These are phyloP conservation scores for Micoletzkya japonica DNA, from an alignment of 2,888 invertebrate species.

Conservation along the genomic window DNA sequence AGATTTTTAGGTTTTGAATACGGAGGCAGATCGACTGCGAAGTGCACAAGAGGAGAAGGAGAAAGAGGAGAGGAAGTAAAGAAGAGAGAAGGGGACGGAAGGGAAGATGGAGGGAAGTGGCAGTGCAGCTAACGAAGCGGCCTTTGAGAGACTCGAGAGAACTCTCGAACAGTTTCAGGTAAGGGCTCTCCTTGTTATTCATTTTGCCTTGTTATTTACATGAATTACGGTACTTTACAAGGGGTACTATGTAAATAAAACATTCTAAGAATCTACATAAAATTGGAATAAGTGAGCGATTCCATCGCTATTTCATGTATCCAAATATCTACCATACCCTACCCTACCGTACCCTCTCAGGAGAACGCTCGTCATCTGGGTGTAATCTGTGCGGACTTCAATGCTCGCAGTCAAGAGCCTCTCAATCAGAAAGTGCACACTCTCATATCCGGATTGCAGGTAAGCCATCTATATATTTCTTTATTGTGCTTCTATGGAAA, in stretches of 20 bases:
- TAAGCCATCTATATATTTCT: too few species aligned
- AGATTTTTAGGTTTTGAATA: conserved; percentile 45
- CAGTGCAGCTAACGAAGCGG: too few species aligned
- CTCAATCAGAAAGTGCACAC: conserved; percentile 72
- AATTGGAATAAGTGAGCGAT: too few species aligned
- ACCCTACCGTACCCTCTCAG: conserved; percentile 71
- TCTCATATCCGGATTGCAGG: conserved; percentile 56
- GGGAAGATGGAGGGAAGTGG: conserved; percentile 5
- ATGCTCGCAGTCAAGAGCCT: conserved; percentile 94
- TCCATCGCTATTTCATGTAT: too few species aligned
- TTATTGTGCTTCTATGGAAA: not conserved
- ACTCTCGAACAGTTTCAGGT: conserved; percentile 60
- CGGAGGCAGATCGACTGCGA: conserved; percentile 53
- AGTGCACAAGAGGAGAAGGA: conserved; percentile 27
- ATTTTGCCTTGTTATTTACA: too few species aligned
- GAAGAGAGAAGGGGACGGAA: not conserved
- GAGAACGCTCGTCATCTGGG: conserved; percentile 93
- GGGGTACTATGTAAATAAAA: too few species aligned
- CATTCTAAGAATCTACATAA: too few species aligned
- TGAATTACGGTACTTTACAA: too few species aligned
- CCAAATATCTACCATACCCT: too few species aligned
- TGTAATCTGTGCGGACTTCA: conserved; percentile 96
- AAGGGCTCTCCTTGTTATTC: too few species aligned
- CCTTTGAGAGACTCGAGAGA: conserved; percentile 48
- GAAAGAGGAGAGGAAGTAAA: conserved; percentile 1